Conservation (phyloP, 2,888 invertebrate species). For the Siphlonurus alternatus region DNA sequence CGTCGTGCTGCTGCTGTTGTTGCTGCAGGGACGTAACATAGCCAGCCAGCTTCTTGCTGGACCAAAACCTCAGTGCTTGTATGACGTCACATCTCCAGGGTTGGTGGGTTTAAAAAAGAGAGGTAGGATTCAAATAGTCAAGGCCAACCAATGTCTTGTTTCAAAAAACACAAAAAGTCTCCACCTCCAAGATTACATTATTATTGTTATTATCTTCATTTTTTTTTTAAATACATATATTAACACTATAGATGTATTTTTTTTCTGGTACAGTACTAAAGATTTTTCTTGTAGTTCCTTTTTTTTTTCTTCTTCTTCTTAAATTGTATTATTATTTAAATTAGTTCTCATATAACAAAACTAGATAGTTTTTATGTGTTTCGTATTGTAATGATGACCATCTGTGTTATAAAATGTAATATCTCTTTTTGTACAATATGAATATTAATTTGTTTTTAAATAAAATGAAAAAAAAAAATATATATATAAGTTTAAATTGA, state of each 20-base stretch:
- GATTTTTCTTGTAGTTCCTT: background rate
- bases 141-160: background rate
- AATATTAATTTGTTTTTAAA: too few species aligned
- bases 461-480: too few species aligned
- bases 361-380: background rate
- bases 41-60: background rate
- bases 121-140: background rate
- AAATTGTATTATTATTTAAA: background rate
- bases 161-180: background rate
- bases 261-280: background rate
- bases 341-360: background rate
- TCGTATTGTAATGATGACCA: too few species aligned
- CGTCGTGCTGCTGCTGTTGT: background rate
- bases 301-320: too few species aligned
- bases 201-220: background rate
- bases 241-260: too few species aligned
- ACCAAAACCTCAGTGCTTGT: background rate
- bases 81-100: background rate
- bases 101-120: background rate
- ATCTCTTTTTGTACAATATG: too few species aligned
- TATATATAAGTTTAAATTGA: too few species aligned
- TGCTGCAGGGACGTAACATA: background rate
- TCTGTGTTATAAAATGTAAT: too few species aligned
- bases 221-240: too few species aligned
- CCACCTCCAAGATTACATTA: background rate